Base-by-base conservation (phyloP, 2,888 invertebrate genomes). In the Cynaeus angustus region DNA sequence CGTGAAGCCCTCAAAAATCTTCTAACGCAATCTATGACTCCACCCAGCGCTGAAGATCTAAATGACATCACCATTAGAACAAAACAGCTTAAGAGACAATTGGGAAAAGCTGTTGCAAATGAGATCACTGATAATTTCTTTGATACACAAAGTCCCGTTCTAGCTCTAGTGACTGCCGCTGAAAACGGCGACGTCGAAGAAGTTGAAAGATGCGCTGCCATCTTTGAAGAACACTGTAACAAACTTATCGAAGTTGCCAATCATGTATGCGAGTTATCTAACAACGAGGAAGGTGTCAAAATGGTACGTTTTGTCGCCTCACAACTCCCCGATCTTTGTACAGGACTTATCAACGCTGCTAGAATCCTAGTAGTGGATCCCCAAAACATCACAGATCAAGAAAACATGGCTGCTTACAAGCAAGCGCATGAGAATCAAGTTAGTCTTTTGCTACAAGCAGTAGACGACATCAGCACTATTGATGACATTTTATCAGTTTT, bases 401-500 rank as follows among this genome's bases (percentile, higher is more conserved):
- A 99, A 83, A 99, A 99, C 86, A 98, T 99, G 91, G 92, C 94
- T 62, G 96, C 96, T 0, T 99, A 99, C 87, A 93, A 94, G 59
- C 93, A 94, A 81, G 94, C 95, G n/a, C 99, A 98, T 98, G 95
- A 96, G 83, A 92, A 91, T 76, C 97, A 96, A 86, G 98, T 99
- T 38, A 89, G 94, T 30, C 91, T 99, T 78, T 88, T 99, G 33
- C 99, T 98, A 0, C 97, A 98, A 84, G 98, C 99, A 7, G 98
- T 99, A 0, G 99, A 99, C 85, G 98, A 98, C 80, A 97, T 99
- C 77, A 99, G 98, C 43, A 98, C 98, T 1, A 97, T 99, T 74
- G 98, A 99, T 82, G 99, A 99, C 87, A 99, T 99, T 88, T 87
- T 99, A 67, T 98, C 99, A 1, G 99, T 99, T 55, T 97, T 97